These are phyloP conservation scores for Himalopsyche tibetana DNA, from an alignment of 2,888 invertebrate genomes.

Conservation along the genomic window DNA sequence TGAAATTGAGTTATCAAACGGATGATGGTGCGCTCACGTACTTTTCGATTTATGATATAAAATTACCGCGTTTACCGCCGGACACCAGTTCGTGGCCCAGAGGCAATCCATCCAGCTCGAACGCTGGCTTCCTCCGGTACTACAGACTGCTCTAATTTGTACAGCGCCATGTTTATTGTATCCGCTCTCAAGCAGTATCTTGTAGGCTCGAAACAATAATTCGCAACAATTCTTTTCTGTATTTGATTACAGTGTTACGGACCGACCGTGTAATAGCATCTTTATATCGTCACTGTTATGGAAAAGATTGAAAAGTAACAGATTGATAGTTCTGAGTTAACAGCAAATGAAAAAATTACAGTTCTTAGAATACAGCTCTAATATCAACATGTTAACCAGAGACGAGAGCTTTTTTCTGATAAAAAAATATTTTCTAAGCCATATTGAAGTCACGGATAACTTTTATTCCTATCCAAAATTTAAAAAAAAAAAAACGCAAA, in stretches of 20 bases:
- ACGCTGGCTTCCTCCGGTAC: neutral
- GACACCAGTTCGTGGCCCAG: conserved; percentile 39
- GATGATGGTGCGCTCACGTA: conserved; percentile 38
- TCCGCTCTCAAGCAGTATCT: neutral
- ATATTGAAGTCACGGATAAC: too few species aligned
- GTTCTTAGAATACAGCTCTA: too few species aligned
- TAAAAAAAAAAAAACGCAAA: too few species aligned
- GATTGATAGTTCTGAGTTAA: too few species aligned
- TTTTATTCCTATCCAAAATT: too few species aligned
- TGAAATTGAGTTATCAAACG: conserved; percentile 55
- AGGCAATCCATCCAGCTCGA: conserved; percentile 7
- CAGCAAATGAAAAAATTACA: too few species aligned
- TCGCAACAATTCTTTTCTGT: neutral
- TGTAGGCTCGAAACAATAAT: neutral
- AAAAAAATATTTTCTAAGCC: too few species aligned
- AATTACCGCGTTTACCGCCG: conserved; percentile 52
- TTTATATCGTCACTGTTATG: too few species aligned
- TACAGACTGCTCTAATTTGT: neutral
- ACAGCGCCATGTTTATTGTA: neutral
- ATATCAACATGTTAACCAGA: too few species aligned
- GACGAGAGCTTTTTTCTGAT: too few species aligned
- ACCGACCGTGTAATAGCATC: too few species aligned
- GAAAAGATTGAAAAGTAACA: too few species aligned
- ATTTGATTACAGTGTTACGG: neutral
- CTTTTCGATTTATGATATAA: conserved; percentile 58